Conservation (phyloP, 2,888 invertebrate genomes). For the Mythimna pallens region DNA sequence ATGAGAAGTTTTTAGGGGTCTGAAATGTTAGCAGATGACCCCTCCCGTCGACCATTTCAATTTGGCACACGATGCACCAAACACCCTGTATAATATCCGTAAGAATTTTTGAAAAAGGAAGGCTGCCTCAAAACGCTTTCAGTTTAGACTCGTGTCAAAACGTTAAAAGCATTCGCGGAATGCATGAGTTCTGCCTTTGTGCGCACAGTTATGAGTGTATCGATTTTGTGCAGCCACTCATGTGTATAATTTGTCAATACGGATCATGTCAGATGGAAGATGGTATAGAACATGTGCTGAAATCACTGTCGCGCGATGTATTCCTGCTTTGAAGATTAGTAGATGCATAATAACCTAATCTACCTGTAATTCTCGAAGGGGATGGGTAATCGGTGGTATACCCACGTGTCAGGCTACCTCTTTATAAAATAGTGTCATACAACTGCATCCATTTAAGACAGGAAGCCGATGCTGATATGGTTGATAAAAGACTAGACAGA, state of each 20-base stretch:
- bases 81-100: not conserved
- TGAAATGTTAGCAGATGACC: too few relatives aligned
- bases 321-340: not conserved
- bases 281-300: slow-evolving; percentile 1
- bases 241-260: slow-evolving; percentile 30
- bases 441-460: too few relatives aligned
- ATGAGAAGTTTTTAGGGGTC: too few relatives aligned
- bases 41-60: too few relatives aligned
- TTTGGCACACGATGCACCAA: too few relatives aligned
- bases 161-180: slow-evolving; percentile 12
- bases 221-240: slow-evolving; percentile 45
- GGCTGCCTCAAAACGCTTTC: not conserved
- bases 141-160: not conserved
- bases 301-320: slow-evolving; percentile 4
- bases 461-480: too few relatives aligned
- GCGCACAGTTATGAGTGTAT: slow-evolving; percentile 31
- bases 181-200: slow-evolving; percentile 16
- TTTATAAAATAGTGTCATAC: too few relatives aligned
- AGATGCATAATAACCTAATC: not conserved
- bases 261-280: slow-evolving; percentile 16
- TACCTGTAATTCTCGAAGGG: too few relatives aligned
- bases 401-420: too few relatives aligned
- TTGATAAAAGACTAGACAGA: too few relatives aligned
- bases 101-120: not conserved
- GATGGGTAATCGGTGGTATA: too few relatives aligned